These are phyloP conservation scores for Ophioderma brevispina DNA, from an alignment of 35 echinoderm and acorn worm genomes.

Conservation along the genomic window DNA sequence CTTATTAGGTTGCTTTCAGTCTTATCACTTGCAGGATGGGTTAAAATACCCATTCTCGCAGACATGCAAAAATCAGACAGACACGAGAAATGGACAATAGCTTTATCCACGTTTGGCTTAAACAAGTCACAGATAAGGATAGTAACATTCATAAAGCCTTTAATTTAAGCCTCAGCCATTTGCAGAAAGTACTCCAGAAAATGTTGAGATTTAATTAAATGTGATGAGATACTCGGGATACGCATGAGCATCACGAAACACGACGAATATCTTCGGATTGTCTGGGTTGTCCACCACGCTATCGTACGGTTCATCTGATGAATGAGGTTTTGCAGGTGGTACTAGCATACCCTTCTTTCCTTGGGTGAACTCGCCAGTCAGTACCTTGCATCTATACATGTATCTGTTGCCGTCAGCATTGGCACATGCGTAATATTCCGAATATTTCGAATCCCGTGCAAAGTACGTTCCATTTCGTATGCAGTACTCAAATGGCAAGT, in stretches of 20 bases:
- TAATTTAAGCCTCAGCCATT: too few relatives aligned
- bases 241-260: slow-evolving; percentile 58
- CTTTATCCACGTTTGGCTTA: too few relatives aligned
- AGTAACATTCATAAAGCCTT: too few relatives aligned
- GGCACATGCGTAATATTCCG: slow-evolving; percentile 14
- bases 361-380: slow-evolving; percentile 17
- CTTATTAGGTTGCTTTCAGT: too few relatives aligned
- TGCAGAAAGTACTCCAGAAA: too few relatives aligned
- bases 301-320: neutral
- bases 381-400: slow-evolving; percentile 21
- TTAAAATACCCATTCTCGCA: too few relatives aligned
- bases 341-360: slow-evolving; percentile 5
- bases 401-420: slow-evolving; percentile 16
- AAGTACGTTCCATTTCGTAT: slow-evolving; percentile 47
- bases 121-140: too few relatives aligned
- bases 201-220: slow-evolving; percentile 36
- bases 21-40: too few relatives aligned
- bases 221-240: slow-evolving; percentile 51
- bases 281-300: slow-evolving; percentile 38
- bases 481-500: too few relatives aligned
- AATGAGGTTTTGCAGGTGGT: slow-evolving; percentile 8
- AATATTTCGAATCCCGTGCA: slow-evolving; percentile 26
- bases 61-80: too few relatives aligned
- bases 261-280: slow-evolving; percentile 23
- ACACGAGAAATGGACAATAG: too few relatives aligned